Base-by-base conservation (phyloP, 37 sponge, comb jelly and placozoan genomes). In the Axinella damicornis region DNA sequence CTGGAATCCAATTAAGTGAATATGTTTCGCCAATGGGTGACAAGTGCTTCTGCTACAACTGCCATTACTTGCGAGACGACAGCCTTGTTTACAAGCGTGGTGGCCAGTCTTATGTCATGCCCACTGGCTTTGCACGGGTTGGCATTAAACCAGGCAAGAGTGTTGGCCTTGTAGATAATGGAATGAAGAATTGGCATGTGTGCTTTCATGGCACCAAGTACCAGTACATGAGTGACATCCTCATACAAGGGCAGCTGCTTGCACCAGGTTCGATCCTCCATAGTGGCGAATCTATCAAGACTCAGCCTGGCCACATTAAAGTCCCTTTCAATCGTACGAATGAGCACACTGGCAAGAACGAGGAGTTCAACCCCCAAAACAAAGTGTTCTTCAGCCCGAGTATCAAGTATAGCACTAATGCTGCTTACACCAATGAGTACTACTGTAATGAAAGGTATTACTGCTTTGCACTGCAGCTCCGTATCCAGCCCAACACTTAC, bases 401-500 rank as follows among this genome's bases (percentile, higher is more conserved):
- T 28, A 59, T 77, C 22, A 58, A 31, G 61, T 77, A 77, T 34
- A 57, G 77, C 37, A 61, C 5, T 30, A 38, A 46, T 31, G 77
- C 35, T 57, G 61, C 57, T 19, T 77, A 77, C 41, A 52, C 37
- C 24, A 58, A 30, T 60, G 77, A 77, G 34, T 60, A 77, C 36
- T 30, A 32, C 60, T 32, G 17, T 14, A 77, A 58, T 28, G 77
- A 61, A 30, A 77, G 60, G 17, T 61, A 27, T 18, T 77, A 77
- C 77, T 37, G 66, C 52, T 65, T 39, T 37, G 67, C 67, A 19
- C 53, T 79, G 80, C 80, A 79, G 53, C 30, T 79, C 34, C 65
- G 80, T 30, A 40, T 79, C 36, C 65, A 79, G 80, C 80, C 80
- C 9, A 27, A 79, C 30, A 79, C 67, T 38, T 79, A 79, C 67